Conservation (phyloP, 2,113 vertebrate genomes). For the Petroica traversi region DNA sequence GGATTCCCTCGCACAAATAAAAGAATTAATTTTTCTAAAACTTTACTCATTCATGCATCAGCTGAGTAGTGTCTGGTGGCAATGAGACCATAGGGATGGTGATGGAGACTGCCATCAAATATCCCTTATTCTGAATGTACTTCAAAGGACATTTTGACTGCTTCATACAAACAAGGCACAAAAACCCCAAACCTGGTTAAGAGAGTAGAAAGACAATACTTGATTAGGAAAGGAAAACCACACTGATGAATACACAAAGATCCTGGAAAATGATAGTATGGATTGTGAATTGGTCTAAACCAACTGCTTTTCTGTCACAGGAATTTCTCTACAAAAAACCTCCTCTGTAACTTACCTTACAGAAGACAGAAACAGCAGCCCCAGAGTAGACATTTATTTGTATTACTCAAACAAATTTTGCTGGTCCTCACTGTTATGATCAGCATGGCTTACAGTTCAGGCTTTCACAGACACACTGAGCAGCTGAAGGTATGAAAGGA, state of each 20-base stretch:
- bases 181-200: not conserved
- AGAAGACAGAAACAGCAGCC: not conserved
- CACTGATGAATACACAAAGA: not conserved
- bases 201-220: not conserved
- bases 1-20: not conserved
- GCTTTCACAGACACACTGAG: not conserved
- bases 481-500: not conserved
- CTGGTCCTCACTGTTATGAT: not conserved
- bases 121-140: not conserved
- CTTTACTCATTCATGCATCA: not conserved
- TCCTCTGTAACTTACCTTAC: not conserved
- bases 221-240: not conserved
- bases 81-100: not conserved
- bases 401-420: not conserved
- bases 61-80: not conserved
- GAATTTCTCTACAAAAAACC: not conserved
- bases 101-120: not conserved
- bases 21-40: not conserved
- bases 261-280: not conserved
- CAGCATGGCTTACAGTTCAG: not conserved
- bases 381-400: not conserved
- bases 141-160: not conserved
- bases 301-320: not conserved
- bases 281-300: not conserved
- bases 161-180: not conserved